Evolutionary conservation across 2,888 invertebrate species (phyloP).

Genomic region (Drosophila paramelanica): DNA sequence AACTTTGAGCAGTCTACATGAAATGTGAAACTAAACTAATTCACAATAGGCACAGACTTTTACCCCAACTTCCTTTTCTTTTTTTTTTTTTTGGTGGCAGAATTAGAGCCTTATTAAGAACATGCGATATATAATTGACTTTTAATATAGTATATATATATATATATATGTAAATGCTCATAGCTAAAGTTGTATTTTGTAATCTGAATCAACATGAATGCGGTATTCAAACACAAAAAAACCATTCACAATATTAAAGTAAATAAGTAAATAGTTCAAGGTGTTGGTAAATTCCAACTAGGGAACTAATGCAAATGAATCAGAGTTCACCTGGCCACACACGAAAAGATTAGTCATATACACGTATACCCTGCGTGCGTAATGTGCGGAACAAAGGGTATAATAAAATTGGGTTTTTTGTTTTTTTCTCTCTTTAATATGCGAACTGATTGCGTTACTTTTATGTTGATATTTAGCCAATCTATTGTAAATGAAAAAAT

Average conservation of each 20-base stretch:
- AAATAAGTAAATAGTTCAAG: constrained; percentile 28
- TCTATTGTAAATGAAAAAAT: neutral
- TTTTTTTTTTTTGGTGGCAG: constrained; percentile 10
- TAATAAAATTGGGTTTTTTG: neutral
- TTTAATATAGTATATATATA: constrained; percentile 53
- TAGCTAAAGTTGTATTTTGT: constrained; percentile 8
- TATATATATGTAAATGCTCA: constrained; percentile 14
- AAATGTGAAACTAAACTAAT: constrained; percentile 68
- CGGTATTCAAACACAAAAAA: constrained; percentile 32
- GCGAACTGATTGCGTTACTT: neutral
- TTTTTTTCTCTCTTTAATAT: neutral
- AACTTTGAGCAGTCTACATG: constrained; percentile 27
- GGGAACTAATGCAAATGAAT: constrained; percentile 37
- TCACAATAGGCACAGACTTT: constrained; percentile 56
- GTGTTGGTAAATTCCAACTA: constrained; percentile 16
- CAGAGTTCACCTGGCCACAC: constrained; percentile 3
- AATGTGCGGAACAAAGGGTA: neutral
- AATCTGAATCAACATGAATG: constrained; percentile 57
- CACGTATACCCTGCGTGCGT: neutral
- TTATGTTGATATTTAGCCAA: neutral
- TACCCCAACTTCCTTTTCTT: constrained; percentile 10
- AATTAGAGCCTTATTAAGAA: constrained; percentile 38
- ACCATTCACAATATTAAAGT: constrained; percentile 19
- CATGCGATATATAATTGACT: constrained; percentile 77
- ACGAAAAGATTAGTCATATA: neutral